Percentiles rank a stretch among this genome's conserved stretches.
phyloP scores from a whole-genome alignment of 2,888 invertebrate genomes.

The Catocala nupta region DNA sequence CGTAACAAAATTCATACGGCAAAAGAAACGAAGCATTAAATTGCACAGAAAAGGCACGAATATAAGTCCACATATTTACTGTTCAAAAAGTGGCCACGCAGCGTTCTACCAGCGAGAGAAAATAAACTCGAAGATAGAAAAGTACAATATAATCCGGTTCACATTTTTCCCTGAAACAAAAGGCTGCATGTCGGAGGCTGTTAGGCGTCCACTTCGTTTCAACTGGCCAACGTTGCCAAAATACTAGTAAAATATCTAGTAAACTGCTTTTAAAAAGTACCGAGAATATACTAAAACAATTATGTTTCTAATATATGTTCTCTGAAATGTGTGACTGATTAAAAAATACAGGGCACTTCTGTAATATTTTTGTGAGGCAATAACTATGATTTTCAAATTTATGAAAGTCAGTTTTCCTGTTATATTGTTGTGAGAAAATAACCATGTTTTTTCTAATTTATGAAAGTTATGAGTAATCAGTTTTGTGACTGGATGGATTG shows the following conservation, averaged over 20 bases:
- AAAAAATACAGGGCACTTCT: no score
- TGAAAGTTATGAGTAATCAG: no score
- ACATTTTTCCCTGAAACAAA: constrained; percentile 13
- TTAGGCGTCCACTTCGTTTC: constrained; percentile 9
- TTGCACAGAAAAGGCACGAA: not conserved
- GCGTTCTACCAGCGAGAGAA: not conserved
- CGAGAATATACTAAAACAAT: not conserved
- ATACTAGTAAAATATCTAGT: not conserved
- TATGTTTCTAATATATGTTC: no score
- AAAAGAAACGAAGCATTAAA: not conserved
- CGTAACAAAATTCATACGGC: no score
- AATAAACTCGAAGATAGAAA: constrained; percentile 8
- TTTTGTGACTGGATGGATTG: no score
- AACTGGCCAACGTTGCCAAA: not conserved
- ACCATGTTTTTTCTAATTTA: no score
- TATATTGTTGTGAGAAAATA: no score
- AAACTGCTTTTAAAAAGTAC: not conserved
- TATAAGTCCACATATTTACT: constrained; percentile 5
- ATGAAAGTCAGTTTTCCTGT: no score
- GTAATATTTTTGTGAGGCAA: no score
- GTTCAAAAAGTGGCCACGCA: not conserved
- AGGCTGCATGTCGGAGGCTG: constrained; percentile 7
- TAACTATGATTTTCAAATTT: no score
- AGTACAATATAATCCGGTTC: constrained; percentile 11
- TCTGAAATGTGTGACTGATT: no score